Conservation (phyloP, 2,888 invertebrate genomes). For the Dusona sp. region DNA sequence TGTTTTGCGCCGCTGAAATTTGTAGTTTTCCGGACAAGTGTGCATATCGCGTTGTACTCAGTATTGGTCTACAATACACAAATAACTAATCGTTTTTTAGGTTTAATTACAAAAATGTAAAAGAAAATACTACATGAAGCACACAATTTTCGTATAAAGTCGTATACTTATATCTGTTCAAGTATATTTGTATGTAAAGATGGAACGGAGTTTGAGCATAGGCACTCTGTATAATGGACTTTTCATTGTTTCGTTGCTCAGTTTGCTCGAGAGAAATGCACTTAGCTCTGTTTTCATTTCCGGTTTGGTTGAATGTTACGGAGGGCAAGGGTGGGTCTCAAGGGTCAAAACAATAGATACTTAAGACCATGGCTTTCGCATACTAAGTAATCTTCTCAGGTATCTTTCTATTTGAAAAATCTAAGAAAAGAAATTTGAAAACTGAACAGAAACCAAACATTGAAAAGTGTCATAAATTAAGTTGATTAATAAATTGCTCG, state of each 20-base stretch:
- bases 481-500: neutral
- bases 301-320: constrained; percentile 11
- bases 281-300: constrained; percentile 40
- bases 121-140: too few species aligned
- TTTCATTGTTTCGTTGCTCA: constrained; percentile 69
- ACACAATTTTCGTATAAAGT: too few species aligned
- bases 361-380: neutral
- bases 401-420: neutral
- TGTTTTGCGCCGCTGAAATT: too few species aligned
- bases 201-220: neutral
- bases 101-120: too few species aligned
- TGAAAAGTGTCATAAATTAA: neutral
- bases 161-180: too few species aligned
- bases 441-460: neutral
- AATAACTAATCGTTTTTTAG: too few species aligned
- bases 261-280: constrained; percentile 70
- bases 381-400: neutral
- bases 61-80: too few species aligned
- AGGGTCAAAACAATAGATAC: neutral
- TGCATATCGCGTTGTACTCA: too few species aligned
- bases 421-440: neutral
- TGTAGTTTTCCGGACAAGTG: too few species aligned
- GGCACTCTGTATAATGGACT: constrained; percentile 58
- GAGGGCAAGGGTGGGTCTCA: neutral
- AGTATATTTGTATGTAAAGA: too few species aligned